A percentile compares a stretch with the other conserved stretches of the same genome.
Evolutionary conservation across 2,113 vertebrate species (phyloP).

Genomic region (Isurus oxyrinchus): DNA sequence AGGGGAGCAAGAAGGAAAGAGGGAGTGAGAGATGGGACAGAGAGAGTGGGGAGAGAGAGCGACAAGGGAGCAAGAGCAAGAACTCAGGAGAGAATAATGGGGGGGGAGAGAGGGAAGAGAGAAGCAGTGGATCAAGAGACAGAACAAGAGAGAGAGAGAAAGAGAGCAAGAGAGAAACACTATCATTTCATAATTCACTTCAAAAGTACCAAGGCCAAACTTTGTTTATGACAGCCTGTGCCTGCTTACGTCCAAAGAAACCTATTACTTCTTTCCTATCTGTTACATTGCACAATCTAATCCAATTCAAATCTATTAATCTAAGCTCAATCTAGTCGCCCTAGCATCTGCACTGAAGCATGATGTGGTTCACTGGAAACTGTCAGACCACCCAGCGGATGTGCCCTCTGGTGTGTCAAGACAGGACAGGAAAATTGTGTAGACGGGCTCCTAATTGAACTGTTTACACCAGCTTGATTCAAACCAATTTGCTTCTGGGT

Average conservation of each 20-base stretch:
- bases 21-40: no score
- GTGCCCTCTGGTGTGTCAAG: conserved; percentile 4
- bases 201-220: background rate
- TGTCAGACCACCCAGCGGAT: conserved; percentile 18
- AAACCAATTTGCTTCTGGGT: conserved; percentile 20
- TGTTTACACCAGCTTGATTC: conserved; percentile 18
- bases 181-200: background rate
- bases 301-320: background rate
- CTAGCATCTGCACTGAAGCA: background rate
- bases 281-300: background rate
- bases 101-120: background rate
- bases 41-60: background rate
- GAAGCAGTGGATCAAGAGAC: background rate
- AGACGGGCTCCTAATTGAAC: background rate
- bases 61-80: background rate
- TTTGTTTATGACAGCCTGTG: background rate
- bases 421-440: background rate
- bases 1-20: background rate
- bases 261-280: background rate
- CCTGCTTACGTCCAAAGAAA: background rate
- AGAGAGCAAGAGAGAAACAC: background rate
- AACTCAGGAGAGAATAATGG: background rate
- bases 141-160: background rate
- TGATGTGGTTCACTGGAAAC: background rate
- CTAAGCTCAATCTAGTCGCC: background rate